Evolutionary conservation across 2,888 invertebrate species (phyloP).

Genomic region (Protonemura montana): DNA sequence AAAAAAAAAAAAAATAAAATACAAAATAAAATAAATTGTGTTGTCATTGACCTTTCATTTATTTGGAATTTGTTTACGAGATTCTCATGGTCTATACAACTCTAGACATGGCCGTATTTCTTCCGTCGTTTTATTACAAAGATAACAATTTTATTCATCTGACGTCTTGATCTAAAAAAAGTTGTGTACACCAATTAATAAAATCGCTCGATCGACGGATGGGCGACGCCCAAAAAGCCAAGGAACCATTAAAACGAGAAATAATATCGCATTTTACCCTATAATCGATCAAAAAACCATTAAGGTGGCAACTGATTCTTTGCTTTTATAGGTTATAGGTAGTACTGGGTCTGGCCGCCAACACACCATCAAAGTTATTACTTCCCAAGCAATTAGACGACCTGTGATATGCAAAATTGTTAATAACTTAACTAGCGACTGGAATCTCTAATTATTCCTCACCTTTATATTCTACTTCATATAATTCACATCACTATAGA

Average conservation of each 20-base stretch:
- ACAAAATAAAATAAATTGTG: too few species aligned
- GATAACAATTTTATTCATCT: not conserved
- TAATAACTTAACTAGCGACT: not conserved
- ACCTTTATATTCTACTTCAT: slow-evolving; percentile 12
- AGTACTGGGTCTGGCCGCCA: not conserved
- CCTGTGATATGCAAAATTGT: not conserved
- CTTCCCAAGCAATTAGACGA: not conserved
- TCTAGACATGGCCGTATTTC: not conserved
- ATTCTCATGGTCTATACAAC: not conserved
- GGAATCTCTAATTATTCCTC: not conserved
- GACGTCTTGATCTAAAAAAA: not conserved
- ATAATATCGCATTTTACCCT: not conserved
- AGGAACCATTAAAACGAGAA: not conserved
- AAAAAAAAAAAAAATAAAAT: too few species aligned
- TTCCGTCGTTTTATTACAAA: not conserved
- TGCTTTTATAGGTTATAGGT: not conserved
- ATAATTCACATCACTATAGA: slow-evolving; percentile 19
- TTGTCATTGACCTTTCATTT: not conserved
- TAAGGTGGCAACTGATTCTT: not conserved
- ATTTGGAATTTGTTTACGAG: not conserved
- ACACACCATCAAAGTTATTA: not conserved
- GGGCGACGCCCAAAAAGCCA: not conserved
- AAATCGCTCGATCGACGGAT: not conserved
- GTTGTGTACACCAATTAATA: not conserved
- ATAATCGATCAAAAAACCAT: not conserved